Percentiles rank a stretch among this genome's conserved stretches.
Evolutionary conservation across 2,888 invertebrate species (phyloP).

Genomic region (Nineta flava): DNA sequence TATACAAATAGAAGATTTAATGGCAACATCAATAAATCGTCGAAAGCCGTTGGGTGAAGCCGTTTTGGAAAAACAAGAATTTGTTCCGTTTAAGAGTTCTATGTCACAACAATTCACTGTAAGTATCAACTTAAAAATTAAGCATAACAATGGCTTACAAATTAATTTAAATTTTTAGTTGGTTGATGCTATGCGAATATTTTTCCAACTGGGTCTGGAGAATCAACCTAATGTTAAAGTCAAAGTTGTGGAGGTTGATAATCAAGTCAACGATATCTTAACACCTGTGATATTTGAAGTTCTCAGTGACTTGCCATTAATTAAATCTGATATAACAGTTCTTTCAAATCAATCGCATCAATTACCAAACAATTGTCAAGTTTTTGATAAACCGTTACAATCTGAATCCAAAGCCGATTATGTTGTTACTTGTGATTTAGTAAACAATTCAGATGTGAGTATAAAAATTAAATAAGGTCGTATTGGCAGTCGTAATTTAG

Average conservation of each 20-base stretch:
- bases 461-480: not conserved
- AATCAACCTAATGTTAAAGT: constrained; percentile 47
- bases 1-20: constrained; percentile 59
- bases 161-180: not conserved
- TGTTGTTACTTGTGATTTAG: constrained; percentile 23
- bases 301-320: constrained; percentile 49
- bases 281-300: constrained; percentile 38
- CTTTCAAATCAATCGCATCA: constrained; percentile 34
- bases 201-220: constrained; percentile 57
- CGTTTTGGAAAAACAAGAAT: constrained; percentile 57
- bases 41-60: constrained; percentile 54
- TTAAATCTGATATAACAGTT: constrained; percentile 48
- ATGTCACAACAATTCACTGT: not conserved
- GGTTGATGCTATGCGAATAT: constrained; percentile 31
- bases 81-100: constrained; percentile 40
- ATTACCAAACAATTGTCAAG: constrained; percentile 32
- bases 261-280: constrained; percentile 28
- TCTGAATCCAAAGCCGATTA: constrained; percentile 17
- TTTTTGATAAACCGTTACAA: constrained; percentile 43
- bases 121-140: not conserved
- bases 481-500: too few species aligned
- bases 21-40: constrained; percentile 57
- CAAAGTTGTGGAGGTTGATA: constrained; percentile 33
- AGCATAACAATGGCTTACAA: not conserved
- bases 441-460: constrained; percentile 33